Base-by-base conservation (phyloP, 1,140 invertebrate species). In the Paracyclopina nana region DNA sequence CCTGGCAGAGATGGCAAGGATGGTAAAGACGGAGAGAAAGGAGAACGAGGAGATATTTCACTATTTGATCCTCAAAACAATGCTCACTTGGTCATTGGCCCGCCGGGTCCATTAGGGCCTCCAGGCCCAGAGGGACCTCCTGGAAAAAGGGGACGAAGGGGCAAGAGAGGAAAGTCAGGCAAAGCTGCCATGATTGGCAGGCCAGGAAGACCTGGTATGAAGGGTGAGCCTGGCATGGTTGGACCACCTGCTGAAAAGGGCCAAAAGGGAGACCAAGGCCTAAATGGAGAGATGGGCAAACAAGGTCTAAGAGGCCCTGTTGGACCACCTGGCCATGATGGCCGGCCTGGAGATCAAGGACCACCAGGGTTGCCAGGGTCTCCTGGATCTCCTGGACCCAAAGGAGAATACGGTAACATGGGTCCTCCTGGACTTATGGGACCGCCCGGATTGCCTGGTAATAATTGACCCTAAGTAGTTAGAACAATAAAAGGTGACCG, bases 361-460 rank as follows among this genome's bases (percentile, higher is more conserved):
- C 52, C 52, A 4, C 52, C 52, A 4, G 53, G 50, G 5, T 25
- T 52, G 22, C 38, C 50, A n/a, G 50, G 50, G 3, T 40, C 42
- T 14, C n/a, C 41, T 50, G 50, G 50, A 25, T n/a, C 38, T 4
- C 27, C 16, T 9, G 50, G 50, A 5, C 38, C 42, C 4, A 52
- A 50, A 27, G 50, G 50, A 1, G 50, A 52, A 25, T 83, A 85
- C 59, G 85, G 86, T 11, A 82, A 87, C 59, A 86, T 88, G 60
- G 84, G 84, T 50, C 83, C 84, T 16, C 80, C 82, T 54, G 83
- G 83, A 26, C 65, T 78, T n/a, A 78, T 79, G 76, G 78, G 78
- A 54, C 82, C 82, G 30, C 83, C 84, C 16, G 82, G 82, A 46
- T 68, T 84, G 57, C 78, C 82, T 60, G 81, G 64, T n/a, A n/a